Evolutionary conservation across 2,797 vertebrate species (phyloP), one percentile per base, ranked within the genome.

Genomic region (Garrulus glandarius): DNA sequence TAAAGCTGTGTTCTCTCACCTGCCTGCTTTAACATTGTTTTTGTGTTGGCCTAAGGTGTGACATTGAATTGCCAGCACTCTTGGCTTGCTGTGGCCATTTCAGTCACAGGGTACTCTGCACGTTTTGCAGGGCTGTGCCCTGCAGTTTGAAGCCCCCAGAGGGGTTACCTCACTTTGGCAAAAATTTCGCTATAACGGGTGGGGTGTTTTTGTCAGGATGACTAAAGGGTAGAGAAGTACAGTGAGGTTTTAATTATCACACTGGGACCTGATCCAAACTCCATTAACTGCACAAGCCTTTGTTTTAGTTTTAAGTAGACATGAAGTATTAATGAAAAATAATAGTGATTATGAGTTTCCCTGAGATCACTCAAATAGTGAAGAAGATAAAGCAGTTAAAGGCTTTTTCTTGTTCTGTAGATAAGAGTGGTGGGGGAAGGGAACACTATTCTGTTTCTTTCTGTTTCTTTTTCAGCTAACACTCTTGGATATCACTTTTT

Each of bases 291-390:
- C 20, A 36, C 5, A 47, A 24, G 14, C 8, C 32, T 88, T 93
- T 94, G 34, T 27, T 68, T 71, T 68, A 70, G n/a, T 72, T 90
- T 77, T 56, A 81, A n/a, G 32, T 81, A 60, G 46, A 56, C 22
- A 19, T 57, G 44, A 67, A 43, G 32, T 65, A 50, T 32, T 56
- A 36, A 60, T 59, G 47, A 14, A 61, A 61, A 93, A 49, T 43
- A 53, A 32, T 23, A 34, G 21, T 49, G 14, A 53, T 84, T 17
- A 23, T 46, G 34, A 59, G 37, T 88, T 86, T 84, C 57, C 18
- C n/a, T 50, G 53, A 36, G 23, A 81, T 71, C 34, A 41, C 57
- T 70, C 24, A 44, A 84, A 22, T 36, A 39, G 13, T 41, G 13
- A 46, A 39, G 50, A 69, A 47, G 17, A 74, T 34, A 60, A 78